phyloP scores from a whole-genome alignment of 2,113 vertebrate species.

The Aegotheles bennettii region DNA sequence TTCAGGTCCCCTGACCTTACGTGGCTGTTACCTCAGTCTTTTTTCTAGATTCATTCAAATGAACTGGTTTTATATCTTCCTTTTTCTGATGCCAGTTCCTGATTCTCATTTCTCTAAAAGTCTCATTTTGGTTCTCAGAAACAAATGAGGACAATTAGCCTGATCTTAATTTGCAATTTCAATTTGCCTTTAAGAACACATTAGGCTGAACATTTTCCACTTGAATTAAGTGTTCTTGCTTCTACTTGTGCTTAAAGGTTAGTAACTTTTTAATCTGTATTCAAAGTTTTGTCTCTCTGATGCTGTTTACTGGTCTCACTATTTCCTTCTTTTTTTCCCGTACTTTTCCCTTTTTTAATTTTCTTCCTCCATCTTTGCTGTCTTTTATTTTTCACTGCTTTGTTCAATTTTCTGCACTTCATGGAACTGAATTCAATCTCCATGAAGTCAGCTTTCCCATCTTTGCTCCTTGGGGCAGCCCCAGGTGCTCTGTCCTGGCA shows the following conservation, averaged over 20 bases:
- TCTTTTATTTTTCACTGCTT: not conserved
- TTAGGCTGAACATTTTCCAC: not conserved
- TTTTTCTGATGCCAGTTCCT: slow-evolving; percentile 11
- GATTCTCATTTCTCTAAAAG: slow-evolving; percentile 24
- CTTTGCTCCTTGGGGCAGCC: not conserved
- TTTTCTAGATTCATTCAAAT: not conserved
- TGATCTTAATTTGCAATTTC: not conserved
- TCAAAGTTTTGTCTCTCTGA: not conserved
- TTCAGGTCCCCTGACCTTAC: not conserved
- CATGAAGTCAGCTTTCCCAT: not conserved
- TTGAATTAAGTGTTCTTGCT: not conserved
- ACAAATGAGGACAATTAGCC: not conserved
- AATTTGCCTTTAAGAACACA: not conserved
- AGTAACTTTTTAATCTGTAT: not conserved
- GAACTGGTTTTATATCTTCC: not conserved
- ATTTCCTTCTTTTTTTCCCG: too few relatives aligned
- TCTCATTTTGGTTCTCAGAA: not conserved
- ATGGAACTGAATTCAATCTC: not conserved
- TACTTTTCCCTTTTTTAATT: not conserved
- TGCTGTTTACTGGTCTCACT: not conserved
- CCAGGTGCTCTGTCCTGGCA: rapidly evolving
- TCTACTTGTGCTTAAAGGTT: not conserved
- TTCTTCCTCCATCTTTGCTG: not conserved
- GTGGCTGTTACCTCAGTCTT: not conserved
- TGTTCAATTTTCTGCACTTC: not conserved